phyloP scores from a whole-genome alignment of 2,888 invertebrate genomes.

The Limnephilus lunatus region DNA sequence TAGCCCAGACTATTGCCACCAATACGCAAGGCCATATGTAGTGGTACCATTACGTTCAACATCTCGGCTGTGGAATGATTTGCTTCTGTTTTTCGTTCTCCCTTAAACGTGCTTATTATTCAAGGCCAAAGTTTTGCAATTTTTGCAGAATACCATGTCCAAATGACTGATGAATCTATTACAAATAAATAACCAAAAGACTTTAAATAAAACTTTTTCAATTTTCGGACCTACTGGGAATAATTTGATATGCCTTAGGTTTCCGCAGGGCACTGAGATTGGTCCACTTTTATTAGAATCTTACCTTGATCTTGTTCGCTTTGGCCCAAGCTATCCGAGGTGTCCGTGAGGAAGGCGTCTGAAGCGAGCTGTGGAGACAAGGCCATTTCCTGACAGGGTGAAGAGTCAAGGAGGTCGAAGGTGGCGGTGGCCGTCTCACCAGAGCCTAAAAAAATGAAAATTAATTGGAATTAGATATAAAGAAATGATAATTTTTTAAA shows the following conservation, averaged over 20 bases:
- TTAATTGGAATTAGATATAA: not conserved
- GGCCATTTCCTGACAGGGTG: conserved; percentile 64
- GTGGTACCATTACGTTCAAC: too few species aligned
- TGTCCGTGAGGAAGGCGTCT: conserved; percentile 69
- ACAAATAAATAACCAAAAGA: too few species aligned
- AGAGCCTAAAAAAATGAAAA: conserved; percentile 49
- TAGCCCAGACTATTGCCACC: too few species aligned
- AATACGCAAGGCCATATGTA: too few species aligned
- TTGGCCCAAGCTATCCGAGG: conserved; percentile 74
- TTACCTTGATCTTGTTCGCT: conserved; percentile 75
- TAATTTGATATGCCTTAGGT: not conserved
- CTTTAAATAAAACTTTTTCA: not conserved
- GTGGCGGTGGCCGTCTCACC: conserved; percentile 61
- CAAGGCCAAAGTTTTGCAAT: too few species aligned
- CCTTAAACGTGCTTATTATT: too few species aligned
- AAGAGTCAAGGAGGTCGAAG: conserved; percentile 65
- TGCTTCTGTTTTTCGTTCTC: too few species aligned
- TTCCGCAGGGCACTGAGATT: not conserved
- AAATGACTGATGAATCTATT: too few species aligned
- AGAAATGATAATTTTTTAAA: too few species aligned
- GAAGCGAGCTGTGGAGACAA: conserved; percentile 64
- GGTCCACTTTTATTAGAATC: conserved; percentile 49
- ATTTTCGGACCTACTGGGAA: not conserved
- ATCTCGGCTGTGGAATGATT: too few species aligned
- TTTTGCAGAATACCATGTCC: too few species aligned